Evolutionary conservation across 1,140 invertebrate species (phyloP), one percentile per base, ranked within the genome.

Genomic region (Lethocerus indicus): DNA sequence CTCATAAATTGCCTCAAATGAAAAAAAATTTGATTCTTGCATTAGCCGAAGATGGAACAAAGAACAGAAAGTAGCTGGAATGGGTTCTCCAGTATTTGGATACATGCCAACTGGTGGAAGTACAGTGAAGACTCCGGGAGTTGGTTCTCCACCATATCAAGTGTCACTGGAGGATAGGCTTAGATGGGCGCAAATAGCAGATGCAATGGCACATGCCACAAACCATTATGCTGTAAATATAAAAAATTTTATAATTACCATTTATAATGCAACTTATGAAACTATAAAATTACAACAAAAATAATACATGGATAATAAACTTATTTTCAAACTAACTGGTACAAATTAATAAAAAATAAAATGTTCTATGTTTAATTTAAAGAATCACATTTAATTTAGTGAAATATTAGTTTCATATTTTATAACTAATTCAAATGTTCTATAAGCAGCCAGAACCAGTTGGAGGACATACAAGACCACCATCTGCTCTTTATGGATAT

Each of bases 141-240:
- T 65, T 49, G 71, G 67, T 54, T 66, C 66, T 47, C 68, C 64
- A 43, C 65, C 63, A 7, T 66, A 64, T 47, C 72, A 81, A 64
- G 70, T 83, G 3, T 75, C 79, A 0, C 53, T 85, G 26, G 81
- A 85, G 57, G 83, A 86, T 55, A 67, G 82, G 37, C 71, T 84
- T 66, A 62, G 81, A 5, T 89, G 86, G 83, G 84, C 84, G 0
- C 84, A 89, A 56, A 79, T 88, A 26, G 79, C 81, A 2, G 85
- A 88, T 56, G 83, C 83, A 1, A 82, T 85, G 75, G 78, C 80
- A 0, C 61, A 63, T 18, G 53, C 57, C n/a, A 77, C 80, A 0
- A 87, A 85, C 65, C 76, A 87, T 59, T 87, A 88, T 59, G 83
- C 81, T 56, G 81, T 84, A 64, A 72, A 71, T 64, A 21, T 12